Evolutionary conservation across 2,888 invertebrate species (phyloP).

Genomic region (Mantis religiosa): DNA sequence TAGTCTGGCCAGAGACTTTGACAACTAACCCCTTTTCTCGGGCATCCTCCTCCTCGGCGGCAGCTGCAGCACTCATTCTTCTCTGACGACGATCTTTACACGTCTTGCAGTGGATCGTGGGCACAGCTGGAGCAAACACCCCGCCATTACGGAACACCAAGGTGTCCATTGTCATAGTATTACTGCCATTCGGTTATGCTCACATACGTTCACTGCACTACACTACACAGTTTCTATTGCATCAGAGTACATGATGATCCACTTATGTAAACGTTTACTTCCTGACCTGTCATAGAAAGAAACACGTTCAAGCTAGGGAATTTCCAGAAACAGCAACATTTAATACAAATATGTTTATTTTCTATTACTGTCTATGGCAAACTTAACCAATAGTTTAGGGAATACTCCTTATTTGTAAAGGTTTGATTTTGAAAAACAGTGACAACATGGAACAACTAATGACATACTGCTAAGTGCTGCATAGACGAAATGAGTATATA

Average conservation of each 20-base stretch:
- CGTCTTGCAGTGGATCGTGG: conserved; percentile 34
- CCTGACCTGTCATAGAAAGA: background rate
- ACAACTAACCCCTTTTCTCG: background rate
- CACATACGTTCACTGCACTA: background rate
- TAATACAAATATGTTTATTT: background rate
- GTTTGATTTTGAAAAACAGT: no score
- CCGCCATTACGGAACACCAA: conserved; percentile 34
- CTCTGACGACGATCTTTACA: conserved; percentile 31
- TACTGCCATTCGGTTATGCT: background rate
- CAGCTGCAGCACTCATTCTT: conserved; percentile 10
- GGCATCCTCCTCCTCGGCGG: background rate
- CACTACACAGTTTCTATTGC: background rate
- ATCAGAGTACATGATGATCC: background rate
- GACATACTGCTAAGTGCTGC: no score
- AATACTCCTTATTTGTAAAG: no score
- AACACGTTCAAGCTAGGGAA: background rate
- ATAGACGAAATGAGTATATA: no score
- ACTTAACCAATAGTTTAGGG: no score
- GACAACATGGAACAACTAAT: no score
- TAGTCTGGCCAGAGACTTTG: background rate
- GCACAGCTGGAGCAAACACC: conserved; percentile 31
- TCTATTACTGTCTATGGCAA: no score
- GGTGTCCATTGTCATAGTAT: conserved; percentile 12
- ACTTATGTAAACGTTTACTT: background rate
- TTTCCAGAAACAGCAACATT: background rate